These are phyloP conservation scores for Polydrusus cervinus DNA, from an alignment of 2,888 invertebrate genomes.

Conservation along the genomic window DNA sequence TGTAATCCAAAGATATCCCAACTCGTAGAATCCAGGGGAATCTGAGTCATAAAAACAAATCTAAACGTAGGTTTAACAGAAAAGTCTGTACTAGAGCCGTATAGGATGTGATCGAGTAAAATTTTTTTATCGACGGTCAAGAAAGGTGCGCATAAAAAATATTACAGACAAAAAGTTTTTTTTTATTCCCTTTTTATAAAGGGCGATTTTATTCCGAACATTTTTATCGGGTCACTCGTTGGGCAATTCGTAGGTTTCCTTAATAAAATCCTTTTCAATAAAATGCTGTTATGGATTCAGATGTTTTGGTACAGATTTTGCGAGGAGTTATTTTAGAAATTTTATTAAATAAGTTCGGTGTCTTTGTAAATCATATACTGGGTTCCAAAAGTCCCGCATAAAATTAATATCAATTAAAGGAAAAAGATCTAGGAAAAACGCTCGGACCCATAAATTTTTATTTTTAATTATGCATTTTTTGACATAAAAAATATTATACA, in stretches of 20 bases:
- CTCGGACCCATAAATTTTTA: too few species aligned
- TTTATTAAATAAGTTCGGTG: too few species aligned
- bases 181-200: slow-evolving; percentile 26
- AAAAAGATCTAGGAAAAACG: too few species aligned
- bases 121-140: slow-evolving; percentile 24
- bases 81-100: neutral
- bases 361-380: too few species aligned
- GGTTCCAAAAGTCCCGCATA: too few species aligned
- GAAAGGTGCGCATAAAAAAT: slow-evolving; percentile 23
- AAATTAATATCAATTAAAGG: too few species aligned
- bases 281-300: slow-evolving; percentile 3
- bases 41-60: neutral
- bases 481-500: too few species aligned
- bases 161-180: slow-evolving; percentile 16
- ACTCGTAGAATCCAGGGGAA: slow-evolving; percentile 2
- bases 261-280: slow-evolving; percentile 26
- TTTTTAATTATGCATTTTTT: too few species aligned
- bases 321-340: too few species aligned
- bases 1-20: slow-evolving; percentile 1
- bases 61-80: neutral
- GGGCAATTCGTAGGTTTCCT: slow-evolving; percentile 24
- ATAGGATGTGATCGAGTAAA: slow-evolving; percentile 17
- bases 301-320: neutral
- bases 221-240: slow-evolving; percentile 22
- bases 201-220: slow-evolving; percentile 14